Base-by-base conservation (phyloP, 2,113 vertebrate genomes). In the Girardinichthys multiradiatus region DNA sequence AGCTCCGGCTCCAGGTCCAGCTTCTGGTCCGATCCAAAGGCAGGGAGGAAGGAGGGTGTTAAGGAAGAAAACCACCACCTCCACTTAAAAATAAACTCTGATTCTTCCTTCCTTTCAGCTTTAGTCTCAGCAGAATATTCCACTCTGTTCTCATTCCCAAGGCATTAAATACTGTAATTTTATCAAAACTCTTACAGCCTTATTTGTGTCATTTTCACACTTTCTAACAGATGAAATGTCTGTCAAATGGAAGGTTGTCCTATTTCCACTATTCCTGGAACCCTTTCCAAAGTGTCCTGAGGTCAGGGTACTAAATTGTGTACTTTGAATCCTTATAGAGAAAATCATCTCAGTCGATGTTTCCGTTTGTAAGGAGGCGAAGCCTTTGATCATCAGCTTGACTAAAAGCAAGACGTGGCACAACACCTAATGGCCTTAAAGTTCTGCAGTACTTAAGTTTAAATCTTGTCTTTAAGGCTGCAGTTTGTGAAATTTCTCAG, bases 11-110 rank as follows among this genome's bases (percentile, higher is more conserved):
- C 14, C 35, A 0, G 70, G 27, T 4, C 29, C 85, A 0, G 75
- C 24, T 13, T 62, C 63, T 0, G 74, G 37, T 0, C 24, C 72
- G 0, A 33, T 57, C 11, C 26, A 74, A 27, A 63, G 74, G 19
- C 89, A 81, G 24, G 0, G 57, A 0, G 82, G 80, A 21, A 90
- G 88, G 82, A 93, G 89, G 58, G 0, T 92, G 72, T 0, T 92
- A 29, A 94, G 70, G 88, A 93, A 91, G 84, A 92, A 84, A 59
- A 7, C 66, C 48, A 9, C 66, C 60, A 0, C 59, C 7, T 27
- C 72, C 17, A n/a, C 87, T 37, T 89, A 85, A 83, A 64, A 21
- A 14, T 3, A 21, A 26, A 0, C 35, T 39, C n/a, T 61, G 30
- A 17, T 9, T 0, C 54, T 64, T 13, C 30, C 39, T 63, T 64